Base-by-base conservation (phyloP, 37 sponge, comb jelly and placozoan species). In the Eunapius fragilis region DNA sequence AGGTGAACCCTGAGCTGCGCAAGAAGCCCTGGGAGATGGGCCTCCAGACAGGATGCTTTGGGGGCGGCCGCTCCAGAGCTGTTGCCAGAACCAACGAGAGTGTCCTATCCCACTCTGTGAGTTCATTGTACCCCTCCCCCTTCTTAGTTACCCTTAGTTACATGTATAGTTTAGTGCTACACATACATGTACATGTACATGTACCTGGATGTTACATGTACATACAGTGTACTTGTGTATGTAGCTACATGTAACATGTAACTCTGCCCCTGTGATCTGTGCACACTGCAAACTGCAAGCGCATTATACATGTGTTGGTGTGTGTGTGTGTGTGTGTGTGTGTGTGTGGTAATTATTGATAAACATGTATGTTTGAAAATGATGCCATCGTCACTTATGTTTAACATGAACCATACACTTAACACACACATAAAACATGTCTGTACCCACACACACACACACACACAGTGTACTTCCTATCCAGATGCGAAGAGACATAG, bases 1-100 rank as follows among this genome's bases (percentile, higher is more conserved):
- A 83, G 67, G 4, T 95, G 27, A 71, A 75, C 68, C 82, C 91
- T 12, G 36, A 72, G 28, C 71, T 82, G 31, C 80, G 86, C 12
- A 22, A 33, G 22, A 86, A 72, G 28, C 79, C 72, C 0, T 91
- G 87, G 87, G 49, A 38, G 13, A 36, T 41, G 25, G 82, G 36
- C 45, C 31, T 36, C 58, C 58, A 58, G 72, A 14, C 25, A 33
- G 77, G n/a, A 37, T 35, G 76, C 37, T 50, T 31, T 33, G 73
- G 45, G 38, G 74, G 69, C n/a, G n/a, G n/a, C 50, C 25, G 30
- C 27, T 33, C 74, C 70, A 75, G 88, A 82, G 88, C 82, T 32
- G 68, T 84, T 0, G 68, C 90, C 37, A 79, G 76, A 26, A 31
- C 49, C 27, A 85, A 89, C 33, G 75, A 89, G 25, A 83, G 78